These are phyloP conservation scores for Neotoma lepida DNA, from an alignment of 2,113 vertebrate species.

Conservation along the genomic window DNA sequence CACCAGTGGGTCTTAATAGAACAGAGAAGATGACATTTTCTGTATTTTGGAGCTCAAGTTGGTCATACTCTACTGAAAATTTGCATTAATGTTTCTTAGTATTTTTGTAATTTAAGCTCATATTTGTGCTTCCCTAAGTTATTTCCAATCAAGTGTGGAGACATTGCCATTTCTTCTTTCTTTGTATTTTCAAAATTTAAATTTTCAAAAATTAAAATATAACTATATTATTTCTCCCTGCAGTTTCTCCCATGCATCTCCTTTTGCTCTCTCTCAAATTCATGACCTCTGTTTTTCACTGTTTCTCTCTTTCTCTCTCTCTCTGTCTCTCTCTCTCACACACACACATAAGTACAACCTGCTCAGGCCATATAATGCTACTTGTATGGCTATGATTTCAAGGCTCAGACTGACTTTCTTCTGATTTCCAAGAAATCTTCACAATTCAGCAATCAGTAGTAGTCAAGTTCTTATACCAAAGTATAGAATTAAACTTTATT, in stretches of 20 bases:
- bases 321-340: no score
- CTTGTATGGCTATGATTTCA: background rate
- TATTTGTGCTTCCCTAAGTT: background rate
- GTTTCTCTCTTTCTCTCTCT: no score
- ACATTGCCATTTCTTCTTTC: background rate
- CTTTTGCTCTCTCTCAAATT: background rate
- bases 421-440: background rate
- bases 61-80: background rate
- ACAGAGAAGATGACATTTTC: background rate
- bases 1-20: background rate
- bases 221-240: background rate
- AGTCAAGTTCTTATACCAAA: background rate
- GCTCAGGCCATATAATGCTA: no score
- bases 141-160: background rate
- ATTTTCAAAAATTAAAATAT: background rate
- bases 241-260: background rate
- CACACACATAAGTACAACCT: no score
- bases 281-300: background rate
- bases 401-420: background rate
- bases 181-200: background rate
- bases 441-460: background rate
- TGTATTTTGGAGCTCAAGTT: background rate
- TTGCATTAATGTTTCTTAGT: background rate
- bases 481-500: background rate
- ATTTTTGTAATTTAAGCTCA: background rate